Percentiles rank a stretch among this genome's conserved stretches.
phyloP scores from a whole-genome alignment of 2,113 vertebrate species.

The Tiliqua scincoides region DNA sequence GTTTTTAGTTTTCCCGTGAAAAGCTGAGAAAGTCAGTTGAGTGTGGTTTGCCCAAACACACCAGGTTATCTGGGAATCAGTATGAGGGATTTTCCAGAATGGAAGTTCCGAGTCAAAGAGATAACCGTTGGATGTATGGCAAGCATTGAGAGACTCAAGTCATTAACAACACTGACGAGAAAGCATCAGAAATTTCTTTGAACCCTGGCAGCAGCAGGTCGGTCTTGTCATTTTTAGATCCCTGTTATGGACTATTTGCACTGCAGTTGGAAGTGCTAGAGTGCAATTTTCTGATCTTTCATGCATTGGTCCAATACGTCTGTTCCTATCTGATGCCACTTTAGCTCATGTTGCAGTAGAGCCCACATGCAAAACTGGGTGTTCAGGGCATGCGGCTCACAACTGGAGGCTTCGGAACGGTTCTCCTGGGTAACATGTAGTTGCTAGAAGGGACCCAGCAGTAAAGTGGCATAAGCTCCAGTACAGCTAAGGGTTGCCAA shows the following conservation, averaged over 20 bases:
- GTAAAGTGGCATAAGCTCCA: background rate
- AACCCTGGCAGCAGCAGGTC: background rate
- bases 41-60: conserved; percentile 41
- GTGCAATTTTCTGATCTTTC: background rate
- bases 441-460: too few relatives aligned
- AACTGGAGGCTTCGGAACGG: background rate
- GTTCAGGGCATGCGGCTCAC: background rate
- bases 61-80: conserved; percentile 50
- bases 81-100: conserved; percentile 43
- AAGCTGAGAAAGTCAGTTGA: background rate
- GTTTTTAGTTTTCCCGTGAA: background rate
- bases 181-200: conserved; percentile 33
- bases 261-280: background rate
- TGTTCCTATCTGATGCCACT: background rate
- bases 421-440: background rate
- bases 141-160: conserved; percentile 43
- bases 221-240: background rate
- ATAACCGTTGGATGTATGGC: conserved; percentile 13
- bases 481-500: background rate
- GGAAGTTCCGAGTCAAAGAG: conserved; percentile 55
- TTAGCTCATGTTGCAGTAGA: background rate
- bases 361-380: background rate
- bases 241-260: too few relatives aligned
- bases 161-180: background rate
- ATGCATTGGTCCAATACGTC: background rate